phyloP scores from a whole-genome alignment of 2,113 vertebrate genomes.

The Tor tambroides region DNA sequence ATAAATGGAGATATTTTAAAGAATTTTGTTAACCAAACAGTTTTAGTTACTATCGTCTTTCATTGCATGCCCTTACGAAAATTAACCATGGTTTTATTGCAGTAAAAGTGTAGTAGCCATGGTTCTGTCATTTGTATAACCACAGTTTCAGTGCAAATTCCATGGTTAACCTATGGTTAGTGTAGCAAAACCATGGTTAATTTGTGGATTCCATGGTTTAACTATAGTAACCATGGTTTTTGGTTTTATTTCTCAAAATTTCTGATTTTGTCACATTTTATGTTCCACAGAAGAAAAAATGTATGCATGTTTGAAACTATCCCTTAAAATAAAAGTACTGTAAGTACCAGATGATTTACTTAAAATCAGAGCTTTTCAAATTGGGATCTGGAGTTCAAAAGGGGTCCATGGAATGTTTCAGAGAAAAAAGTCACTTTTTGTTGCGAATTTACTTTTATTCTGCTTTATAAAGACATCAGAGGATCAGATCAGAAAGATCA shows the following conservation, averaged over 20 bases:
- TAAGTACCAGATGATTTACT: neutral
- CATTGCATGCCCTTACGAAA: neutral
- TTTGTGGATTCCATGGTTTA: too few relatives aligned
- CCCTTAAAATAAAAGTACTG: neutral
- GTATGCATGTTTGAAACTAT: neutral
- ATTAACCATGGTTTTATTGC: too few relatives aligned
- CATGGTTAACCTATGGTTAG: too few relatives aligned
- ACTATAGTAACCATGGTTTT: too few relatives aligned
- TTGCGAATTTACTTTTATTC: neutral
- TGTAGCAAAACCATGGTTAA: too few relatives aligned
- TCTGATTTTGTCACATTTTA: neutral
- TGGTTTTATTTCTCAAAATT: neutral
- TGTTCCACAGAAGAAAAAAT: neutral
- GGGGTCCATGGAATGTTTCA: neutral
- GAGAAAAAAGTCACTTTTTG: neutral
- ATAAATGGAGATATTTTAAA: neutral
- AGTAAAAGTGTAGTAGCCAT: too few relatives aligned
- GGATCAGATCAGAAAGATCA: neutral
- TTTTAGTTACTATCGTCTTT: neutral
- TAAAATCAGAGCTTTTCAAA: neutral
- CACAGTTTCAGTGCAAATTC: too few relatives aligned
- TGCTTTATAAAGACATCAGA: neutral
- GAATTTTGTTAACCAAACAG: neutral
- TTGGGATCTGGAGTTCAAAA: neutral
- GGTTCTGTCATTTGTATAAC: too few relatives aligned